phyloP scores from a whole-genome alignment of 1,140 invertebrate species.

The Ridgeia piscesae region DNA sequence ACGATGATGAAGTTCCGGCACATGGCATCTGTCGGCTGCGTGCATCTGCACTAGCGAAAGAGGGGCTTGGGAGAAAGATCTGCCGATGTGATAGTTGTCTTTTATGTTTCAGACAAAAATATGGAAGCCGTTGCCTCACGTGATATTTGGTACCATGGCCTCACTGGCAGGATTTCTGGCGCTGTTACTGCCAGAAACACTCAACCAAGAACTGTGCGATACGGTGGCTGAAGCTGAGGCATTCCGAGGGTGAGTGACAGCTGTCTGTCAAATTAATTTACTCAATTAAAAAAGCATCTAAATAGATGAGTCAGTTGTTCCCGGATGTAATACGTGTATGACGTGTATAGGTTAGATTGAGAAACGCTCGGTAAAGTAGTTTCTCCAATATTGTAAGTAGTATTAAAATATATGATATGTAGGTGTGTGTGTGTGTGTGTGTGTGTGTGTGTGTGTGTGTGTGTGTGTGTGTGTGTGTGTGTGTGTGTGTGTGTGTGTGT shows the following conservation, averaged over 20 bases:
- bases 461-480: too few relatives aligned
- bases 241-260: conserved; percentile 22
- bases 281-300: not conserved
- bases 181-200: conserved; percentile 28
- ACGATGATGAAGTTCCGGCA: too few relatives aligned
- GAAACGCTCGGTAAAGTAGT: not conserved
- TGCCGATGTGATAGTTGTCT: not conserved
- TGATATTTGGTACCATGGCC: conserved; percentile 25
- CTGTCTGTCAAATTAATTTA: not conserved
- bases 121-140: conserved; percentile 37
- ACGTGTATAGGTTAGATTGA: not conserved
- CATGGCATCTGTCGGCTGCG: too few relatives aligned
- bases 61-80: too few relatives aligned
- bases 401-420: too few relatives aligned
- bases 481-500: too few relatives aligned
- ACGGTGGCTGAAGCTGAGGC: conserved; percentile 27
- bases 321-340: not conserved
- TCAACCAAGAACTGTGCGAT: conserved; percentile 17
- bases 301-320: not conserved
- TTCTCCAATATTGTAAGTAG: not conserved
- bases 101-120: conserved; percentile 20
- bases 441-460: too few relatives aligned
- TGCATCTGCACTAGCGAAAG: too few relatives aligned
- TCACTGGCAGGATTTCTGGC: conserved; percentile 12
- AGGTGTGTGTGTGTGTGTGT: too few relatives aligned